Evolutionary conservation across 2,888 invertebrate genomes (phyloP), one percentile per base, ranked within the genome.

Genomic region (Theretra japonica): DNA sequence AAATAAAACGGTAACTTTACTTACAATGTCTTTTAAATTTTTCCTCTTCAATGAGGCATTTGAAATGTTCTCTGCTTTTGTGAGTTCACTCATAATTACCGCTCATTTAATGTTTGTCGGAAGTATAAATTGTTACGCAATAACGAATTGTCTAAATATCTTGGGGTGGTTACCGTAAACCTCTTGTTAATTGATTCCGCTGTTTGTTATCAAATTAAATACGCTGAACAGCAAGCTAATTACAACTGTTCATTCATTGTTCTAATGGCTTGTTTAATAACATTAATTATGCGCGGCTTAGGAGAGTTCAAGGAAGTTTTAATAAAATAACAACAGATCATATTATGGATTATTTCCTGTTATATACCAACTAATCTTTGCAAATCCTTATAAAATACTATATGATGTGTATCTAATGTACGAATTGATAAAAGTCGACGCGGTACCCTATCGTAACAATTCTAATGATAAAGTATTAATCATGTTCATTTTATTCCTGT

Each of bases 181-280:
- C 41, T 75, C 76, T 73, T 73, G 70, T 73, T 82, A 81, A 83
- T 86, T 81, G 75, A 73, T 73, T 65, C 74, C 73, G 79, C 80
- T 83, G 80, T 84, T 82, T 71, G 25, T 69, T 17, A 76, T 76
- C 74, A 76, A 77, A 75, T 79, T 73, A 77, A 79, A 79, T 80
- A 83, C 82, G 79, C 80, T 82, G 81, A 76, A 80, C 73, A 81
- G 78, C 80, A 80, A 80, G 79, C 78, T 81, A 83, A 83, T 81
- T 75, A 76, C 79, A 72, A 72, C 74, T 68, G 75, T 76, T 77
- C 74, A 53, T 72, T 73, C 73, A 75, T 81, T 78, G 71, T 78
- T 73, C 69, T 74, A 72, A 65, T 23, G 72, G 73, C 71, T 74
- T 75, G 75, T 33, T 72, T 78, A 75, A 80, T 78, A 75, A 70